Evolutionary conservation across 2,888 invertebrate species (phyloP).

Genomic region (Polyploca ridens): DNA sequence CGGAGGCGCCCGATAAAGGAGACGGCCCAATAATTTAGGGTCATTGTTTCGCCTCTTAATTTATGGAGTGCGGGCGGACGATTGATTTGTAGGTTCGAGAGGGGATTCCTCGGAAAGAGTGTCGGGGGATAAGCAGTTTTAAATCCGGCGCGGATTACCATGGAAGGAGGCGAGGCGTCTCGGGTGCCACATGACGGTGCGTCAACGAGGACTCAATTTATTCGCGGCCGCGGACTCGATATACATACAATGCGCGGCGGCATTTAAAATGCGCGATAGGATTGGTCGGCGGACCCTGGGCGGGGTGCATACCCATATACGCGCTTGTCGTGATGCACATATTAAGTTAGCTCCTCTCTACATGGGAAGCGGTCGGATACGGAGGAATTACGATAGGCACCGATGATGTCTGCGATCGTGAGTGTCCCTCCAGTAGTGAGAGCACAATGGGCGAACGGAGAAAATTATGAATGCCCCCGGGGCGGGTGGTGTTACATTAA

Average conservation of each 20-base stretch:
- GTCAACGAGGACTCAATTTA: slow-evolving; percentile 76
- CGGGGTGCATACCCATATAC: slow-evolving; percentile 75
- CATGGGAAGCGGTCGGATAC: slow-evolving; percentile 56
- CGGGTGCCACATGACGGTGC: slow-evolving; percentile 39
- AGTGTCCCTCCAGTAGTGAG: slow-evolving; percentile 59
- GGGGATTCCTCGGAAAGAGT: slow-evolving; percentile 65
- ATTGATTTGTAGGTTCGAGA: slow-evolving; percentile 80
- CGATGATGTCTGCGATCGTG: slow-evolving; percentile 74
- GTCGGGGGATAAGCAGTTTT: slow-evolving; percentile 55
- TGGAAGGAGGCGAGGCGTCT: slow-evolving; percentile 33
- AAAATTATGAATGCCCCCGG: slow-evolving; percentile 67
- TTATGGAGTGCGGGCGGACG: slow-evolving; percentile 81
- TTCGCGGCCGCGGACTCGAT: slow-evolving; percentile 67
- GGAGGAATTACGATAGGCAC: slow-evolving; percentile 73
- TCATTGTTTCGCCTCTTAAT: slow-evolving; percentile 82
- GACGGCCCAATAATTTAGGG: slow-evolving; percentile 82
- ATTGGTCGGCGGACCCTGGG: slow-evolving; percentile 74
- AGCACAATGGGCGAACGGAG: slow-evolving; percentile 63
- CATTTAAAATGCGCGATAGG: slow-evolving; percentile 79
- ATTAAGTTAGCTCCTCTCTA: slow-evolving; percentile 79
- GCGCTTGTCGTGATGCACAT: slow-evolving; percentile 82
- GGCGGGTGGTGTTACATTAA: slow-evolving; percentile 58
- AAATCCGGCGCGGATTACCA: slow-evolving; percentile 41
- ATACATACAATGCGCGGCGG: slow-evolving; percentile 81
- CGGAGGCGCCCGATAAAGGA: slow-evolving; percentile 70